Conservation (phyloP, 2,888 invertebrate species). For the Athetis lepigone region DNA sequence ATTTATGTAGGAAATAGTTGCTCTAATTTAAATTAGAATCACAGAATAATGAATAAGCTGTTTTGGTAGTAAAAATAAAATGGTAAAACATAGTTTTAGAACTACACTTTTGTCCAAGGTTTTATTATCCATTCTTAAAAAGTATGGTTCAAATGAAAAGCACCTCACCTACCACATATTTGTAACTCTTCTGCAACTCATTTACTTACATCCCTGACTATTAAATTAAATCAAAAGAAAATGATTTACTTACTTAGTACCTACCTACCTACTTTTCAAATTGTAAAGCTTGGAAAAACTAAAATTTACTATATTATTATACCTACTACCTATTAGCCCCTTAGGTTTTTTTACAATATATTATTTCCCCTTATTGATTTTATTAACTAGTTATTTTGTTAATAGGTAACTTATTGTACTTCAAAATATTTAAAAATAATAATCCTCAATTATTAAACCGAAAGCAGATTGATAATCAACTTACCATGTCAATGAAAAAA, state of each 20-base stretch:
- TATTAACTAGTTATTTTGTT: neutral
- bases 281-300: neutral
- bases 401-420: no score
- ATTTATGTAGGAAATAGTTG: constrained; percentile 6
- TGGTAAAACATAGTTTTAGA: constrained; percentile 6
- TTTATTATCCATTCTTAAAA: neutral
- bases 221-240: neutral
- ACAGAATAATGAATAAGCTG: neutral
- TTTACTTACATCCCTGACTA: neutral
- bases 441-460: no score
- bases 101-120: constrained; percentile 1
- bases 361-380: neutral
- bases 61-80: no score
- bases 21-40: constrained; percentile 6
- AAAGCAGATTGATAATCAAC: no score
- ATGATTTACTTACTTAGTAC: constrained; percentile 13
- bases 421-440: no score
- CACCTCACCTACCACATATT: neutral
- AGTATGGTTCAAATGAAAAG: neutral
- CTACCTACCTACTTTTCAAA: neutral
- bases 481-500: no score
- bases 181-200: neutral
- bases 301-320: neutral
- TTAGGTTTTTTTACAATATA: neutral
- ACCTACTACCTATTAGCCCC: neutral